Evolutionary conservation across 2,797 vertebrate genomes (phyloP), one percentile per base, ranked within the genome.

Genomic region (Ctenosaura bakeri): DNA sequence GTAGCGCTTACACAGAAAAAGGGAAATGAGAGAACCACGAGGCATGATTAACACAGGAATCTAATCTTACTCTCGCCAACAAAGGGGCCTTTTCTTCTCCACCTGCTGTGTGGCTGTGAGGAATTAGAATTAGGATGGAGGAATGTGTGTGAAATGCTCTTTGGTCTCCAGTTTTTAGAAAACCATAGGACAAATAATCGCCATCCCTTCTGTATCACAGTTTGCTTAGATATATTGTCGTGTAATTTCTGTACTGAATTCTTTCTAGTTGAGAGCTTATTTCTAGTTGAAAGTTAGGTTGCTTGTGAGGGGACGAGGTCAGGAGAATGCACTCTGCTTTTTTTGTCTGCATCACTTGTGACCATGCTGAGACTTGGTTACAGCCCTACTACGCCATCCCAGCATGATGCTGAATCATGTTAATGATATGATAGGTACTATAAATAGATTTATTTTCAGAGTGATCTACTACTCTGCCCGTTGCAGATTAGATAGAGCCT

Each of bases 51-150:
- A 73, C 66, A n/a, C 35, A 62, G 5, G 89, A 88, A 14, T 69
- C 83, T 94, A 90, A 93, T 93, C 92, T 93, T 93, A 90, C 73
- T 90, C 4, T 24, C 0, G 0, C n/a, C 79, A 85, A 95, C 94
- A 96, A 93, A 91, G 38, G 90, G 64, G 74, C 52, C 93, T 95
- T 95, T 82, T 95, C 92, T 94, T 94, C 87, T 90, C 89, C 0
- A 0, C 92, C 90, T 82, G 66, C 90, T 90, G 87, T 64, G 78
- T 46, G 81, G 1, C 73, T 84, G 90, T 62, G 9, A 89, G 69
- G 92, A 92, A 92, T 93, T 88, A 88, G 91, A 91, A 95, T 90
- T 88, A 86, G 92, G n/a, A 0, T 1, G 50, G 92, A 91, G 92
- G 87, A 93, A 94, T 89, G 91, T 90, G 91, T 85, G 82, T 84